Evolutionary conservation across 2,888 invertebrate species (phyloP).

Genomic region (Spilosoma lubricipeda): DNA sequence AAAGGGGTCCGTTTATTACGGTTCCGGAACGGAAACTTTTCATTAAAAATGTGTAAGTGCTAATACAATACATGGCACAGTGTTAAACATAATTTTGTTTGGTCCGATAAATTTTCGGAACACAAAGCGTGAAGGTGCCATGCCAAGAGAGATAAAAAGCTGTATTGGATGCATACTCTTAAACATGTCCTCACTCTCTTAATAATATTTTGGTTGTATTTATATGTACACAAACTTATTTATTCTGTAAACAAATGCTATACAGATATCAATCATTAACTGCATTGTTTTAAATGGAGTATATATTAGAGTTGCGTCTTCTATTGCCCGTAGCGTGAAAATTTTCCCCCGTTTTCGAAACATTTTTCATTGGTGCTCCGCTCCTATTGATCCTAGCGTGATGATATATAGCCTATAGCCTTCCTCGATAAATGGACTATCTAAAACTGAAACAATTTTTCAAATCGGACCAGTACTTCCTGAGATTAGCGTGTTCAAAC

Average conservation of each 20-base stretch:
- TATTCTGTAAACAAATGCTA: neutral
- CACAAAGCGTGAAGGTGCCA: constrained; percentile 19
- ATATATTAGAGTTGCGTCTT: no score
- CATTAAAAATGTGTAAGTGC: neutral
- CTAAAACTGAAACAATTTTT: no score
- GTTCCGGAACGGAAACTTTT: neutral
- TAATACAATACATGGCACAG: neutral
- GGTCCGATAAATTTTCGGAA: constrained; percentile 31
- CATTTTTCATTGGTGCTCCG: no score
- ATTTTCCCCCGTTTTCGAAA: no score
- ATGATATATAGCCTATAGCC: no score
- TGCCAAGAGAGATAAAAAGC: neutral
- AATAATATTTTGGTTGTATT: neutral
- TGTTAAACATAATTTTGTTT: constrained; percentile 25
- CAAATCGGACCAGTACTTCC: no score
- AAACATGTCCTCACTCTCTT: neutral
- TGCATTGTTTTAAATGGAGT: neutral
- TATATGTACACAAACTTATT: neutral
- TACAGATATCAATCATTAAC: no score
- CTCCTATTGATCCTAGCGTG: no score
- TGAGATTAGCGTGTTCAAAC: no score
- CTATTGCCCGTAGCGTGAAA: no score
- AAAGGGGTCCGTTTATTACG: constrained; percentile 6
- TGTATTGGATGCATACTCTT: neutral
- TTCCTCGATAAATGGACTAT: no score